phyloP scores from a whole-genome alignment of 1,140 invertebrate genomes.

The Tribolium castaneum region DNA sequence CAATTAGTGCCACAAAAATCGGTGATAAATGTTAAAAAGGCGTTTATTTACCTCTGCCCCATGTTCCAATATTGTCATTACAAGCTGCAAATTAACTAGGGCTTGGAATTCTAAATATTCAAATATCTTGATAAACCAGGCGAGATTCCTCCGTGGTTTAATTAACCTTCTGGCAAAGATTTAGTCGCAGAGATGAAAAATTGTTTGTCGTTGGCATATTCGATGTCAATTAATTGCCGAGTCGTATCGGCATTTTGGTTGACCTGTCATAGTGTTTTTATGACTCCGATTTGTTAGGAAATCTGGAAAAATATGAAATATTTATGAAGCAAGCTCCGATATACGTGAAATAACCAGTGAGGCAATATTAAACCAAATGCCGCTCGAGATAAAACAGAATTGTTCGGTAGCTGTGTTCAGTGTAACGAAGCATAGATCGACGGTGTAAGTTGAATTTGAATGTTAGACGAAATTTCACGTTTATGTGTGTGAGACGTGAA shows the following conservation, averaged over 20 bases:
- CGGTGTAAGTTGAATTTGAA: conserved; percentile 26
- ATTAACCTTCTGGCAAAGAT: not conserved
- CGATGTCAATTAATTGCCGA: not conserved
- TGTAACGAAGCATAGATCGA: conserved; percentile 13
- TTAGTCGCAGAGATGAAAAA: no score
- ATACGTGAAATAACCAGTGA: conserved; percentile 19
- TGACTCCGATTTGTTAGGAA: not conserved
- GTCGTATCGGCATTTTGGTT: no score
- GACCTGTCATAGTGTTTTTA: not conserved
- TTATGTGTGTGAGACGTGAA: conserved; percentile 30
- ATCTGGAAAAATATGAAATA: conserved; percentile 19
- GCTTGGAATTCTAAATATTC: not conserved
- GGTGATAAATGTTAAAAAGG: not conserved
- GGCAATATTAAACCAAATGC: conserved; percentile 3
- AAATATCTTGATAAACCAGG: not conserved
- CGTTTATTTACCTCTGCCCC: not conserved
- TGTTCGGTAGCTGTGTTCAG: conserved; percentile 18
- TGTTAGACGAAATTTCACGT: conserved; percentile 19
- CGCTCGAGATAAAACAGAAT: conserved; percentile 6
- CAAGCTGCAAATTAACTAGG: not conserved
- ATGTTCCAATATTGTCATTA: not conserved
- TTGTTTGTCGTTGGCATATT: no score
- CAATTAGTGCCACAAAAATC: no score
- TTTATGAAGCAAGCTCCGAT: conserved; percentile 27
- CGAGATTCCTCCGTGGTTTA: not conserved